Conservation (phyloP, 2,797 vertebrate genomes). For the Xenops minutus region DNA sequence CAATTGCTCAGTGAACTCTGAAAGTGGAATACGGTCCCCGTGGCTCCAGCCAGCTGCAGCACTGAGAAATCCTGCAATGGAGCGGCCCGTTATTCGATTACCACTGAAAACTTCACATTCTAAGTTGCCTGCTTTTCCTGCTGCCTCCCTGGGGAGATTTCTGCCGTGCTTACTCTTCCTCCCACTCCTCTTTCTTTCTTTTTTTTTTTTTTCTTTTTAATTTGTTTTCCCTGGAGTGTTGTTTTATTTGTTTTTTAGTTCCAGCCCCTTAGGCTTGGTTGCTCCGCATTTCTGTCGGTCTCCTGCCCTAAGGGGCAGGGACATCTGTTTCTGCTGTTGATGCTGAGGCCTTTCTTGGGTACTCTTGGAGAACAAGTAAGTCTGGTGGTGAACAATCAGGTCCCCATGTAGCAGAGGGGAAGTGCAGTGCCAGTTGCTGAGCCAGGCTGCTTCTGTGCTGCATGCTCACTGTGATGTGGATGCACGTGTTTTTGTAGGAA, state of each 20-base stretch:
- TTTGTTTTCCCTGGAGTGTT: background rate
- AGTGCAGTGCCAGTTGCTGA: background rate
- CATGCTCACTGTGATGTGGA: background rate
- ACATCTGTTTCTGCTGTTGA: background rate
- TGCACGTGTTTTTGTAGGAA: background rate
- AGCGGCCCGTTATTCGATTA: constrained; percentile 7
- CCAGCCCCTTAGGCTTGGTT: background rate
- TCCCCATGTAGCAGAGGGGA: fast-evolving
- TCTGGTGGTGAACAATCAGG: background rate
- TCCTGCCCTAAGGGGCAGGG: background rate
- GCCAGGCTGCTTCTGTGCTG: background rate
- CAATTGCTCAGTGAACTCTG: constrained; percentile 70
- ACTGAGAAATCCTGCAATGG: background rate
- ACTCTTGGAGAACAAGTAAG: background rate
- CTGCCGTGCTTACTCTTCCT: background rate
- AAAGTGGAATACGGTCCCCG: constrained; percentile 26
- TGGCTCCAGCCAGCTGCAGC: constrained; percentile 65
- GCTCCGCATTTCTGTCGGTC: background rate
- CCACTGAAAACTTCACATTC: background rate
- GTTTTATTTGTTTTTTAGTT: background rate
- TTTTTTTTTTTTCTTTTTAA: background rate
- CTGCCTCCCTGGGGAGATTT: constrained; percentile 15
- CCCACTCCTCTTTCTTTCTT: background rate
- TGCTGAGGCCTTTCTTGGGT: background rate
- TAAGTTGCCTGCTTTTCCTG: background rate